Percentiles rank a stretch among this genome's conserved stretches.
Evolutionary conservation across 2,113 vertebrate genomes (phyloP).

Genomic region (Brachionichthys hirsutus): DNA sequence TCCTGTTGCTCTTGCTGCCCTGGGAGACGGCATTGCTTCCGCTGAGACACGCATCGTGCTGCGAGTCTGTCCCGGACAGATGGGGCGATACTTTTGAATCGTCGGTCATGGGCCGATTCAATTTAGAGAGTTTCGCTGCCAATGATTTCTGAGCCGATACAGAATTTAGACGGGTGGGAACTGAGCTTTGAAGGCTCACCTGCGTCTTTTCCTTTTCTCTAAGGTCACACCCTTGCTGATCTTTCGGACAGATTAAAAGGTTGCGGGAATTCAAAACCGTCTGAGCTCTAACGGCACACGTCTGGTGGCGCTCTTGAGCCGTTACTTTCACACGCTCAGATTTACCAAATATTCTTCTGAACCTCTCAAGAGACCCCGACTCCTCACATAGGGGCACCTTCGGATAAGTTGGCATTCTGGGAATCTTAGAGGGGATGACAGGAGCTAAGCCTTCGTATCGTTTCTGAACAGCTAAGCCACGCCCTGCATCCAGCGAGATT

Average conservation of each 20-base stretch:
- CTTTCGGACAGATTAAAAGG: not conserved
- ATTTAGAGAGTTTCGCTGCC: conserved; percentile 83
- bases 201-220: not conserved
- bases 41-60: not conserved
- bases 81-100: conserved; percentile 10
- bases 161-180: conserved; percentile 52
- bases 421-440: conserved; percentile 45
- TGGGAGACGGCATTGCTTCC: not conserved
- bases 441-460: conserved; percentile 1
- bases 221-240: conserved; percentile 1
- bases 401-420: conserved; percentile 39
- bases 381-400: conserved; percentile 73
- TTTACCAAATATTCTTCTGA: conserved; percentile 83
- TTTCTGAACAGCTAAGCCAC: not conserved
- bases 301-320: not conserved
- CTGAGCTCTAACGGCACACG: not conserved
- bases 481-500: conserved; percentile 37
- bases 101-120: conserved; percentile 73
- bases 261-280: not conserved
- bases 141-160: conserved; percentile 68
- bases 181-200: conserved; percentile 28
- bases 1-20: conserved; percentile 24
- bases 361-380: conserved; percentile 86
- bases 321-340: conserved; percentile 22
- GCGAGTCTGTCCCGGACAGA: conserved; percentile 18